Evolutionary conservation across 2,113 vertebrate genomes (phyloP).

Genomic region (Grus americana): DNA sequence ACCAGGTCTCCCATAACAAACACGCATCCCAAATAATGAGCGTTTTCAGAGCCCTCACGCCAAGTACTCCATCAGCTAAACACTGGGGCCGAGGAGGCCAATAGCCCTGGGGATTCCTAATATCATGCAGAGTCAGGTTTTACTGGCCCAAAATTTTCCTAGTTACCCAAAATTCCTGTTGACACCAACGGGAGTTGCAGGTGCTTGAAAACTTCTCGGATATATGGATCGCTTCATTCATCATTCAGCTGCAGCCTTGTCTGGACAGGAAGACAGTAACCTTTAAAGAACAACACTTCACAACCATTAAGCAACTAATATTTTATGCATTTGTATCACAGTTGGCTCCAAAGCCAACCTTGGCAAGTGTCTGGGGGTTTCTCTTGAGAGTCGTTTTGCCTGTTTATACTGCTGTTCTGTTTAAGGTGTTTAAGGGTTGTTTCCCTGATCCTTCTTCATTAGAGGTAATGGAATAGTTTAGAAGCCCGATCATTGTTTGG

Average conservation of each 20-base stretch:
- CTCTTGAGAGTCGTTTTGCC: constrained; percentile 55
- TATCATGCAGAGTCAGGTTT: not conserved
- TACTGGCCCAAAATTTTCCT: not conserved
- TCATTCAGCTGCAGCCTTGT: constrained; percentile 32
- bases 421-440: constrained; percentile 57
- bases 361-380: constrained; percentile 55
- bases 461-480: constrained; percentile 53
- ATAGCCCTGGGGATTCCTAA: not conserved
- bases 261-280: constrained; percentile 63
- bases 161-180: constrained; percentile 14
- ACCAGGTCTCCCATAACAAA: not conserved
- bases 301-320: constrained; percentile 57
- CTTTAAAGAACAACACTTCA: constrained; percentile 62
- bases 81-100: not conserved
- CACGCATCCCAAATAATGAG: not conserved
- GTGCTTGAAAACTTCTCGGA: constrained; percentile 31
- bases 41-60: not conserved
- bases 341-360: constrained; percentile 53
- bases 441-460: constrained; percentile 56
- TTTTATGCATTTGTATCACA: constrained; percentile 60
- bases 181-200: constrained; percentile 23
- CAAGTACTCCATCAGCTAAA: not conserved
- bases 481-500: constrained; percentile 14
- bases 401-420: constrained; percentile 48
- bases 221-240: not conserved